phyloP scores from a whole-genome alignment of 2,888 invertebrate species.

The Melieria omissa region DNA sequence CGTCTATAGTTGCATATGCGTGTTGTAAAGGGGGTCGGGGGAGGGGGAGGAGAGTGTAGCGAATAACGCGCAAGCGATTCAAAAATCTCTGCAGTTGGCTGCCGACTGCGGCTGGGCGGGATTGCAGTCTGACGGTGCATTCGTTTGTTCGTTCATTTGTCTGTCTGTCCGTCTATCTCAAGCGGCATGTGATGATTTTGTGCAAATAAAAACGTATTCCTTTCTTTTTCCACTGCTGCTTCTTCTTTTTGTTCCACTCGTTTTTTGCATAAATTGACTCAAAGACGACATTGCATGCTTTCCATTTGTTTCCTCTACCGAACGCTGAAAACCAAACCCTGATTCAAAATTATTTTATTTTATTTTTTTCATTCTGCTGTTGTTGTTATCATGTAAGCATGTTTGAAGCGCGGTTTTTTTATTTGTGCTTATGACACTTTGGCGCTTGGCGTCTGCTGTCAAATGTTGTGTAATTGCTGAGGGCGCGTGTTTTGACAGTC shows the following conservation, averaged over 20 bases:
- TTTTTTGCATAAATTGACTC: conserved; percentile 30
- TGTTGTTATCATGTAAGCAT: too few species aligned
- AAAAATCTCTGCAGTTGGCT: conserved; percentile 32
- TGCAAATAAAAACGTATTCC: conserved; percentile 22
- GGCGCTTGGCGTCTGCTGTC: too few species aligned
- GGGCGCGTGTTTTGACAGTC: too few species aligned
- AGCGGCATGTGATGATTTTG: conserved; percentile 28
- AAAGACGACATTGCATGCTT: conserved; percentile 29
- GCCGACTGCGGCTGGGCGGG: conserved; percentile 11
- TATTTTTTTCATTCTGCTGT: too few species aligned
- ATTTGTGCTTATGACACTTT: too few species aligned
- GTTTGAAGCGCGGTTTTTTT: too few species aligned
- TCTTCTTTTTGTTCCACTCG: conserved; percentile 9
- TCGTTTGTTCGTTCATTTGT: neutral
- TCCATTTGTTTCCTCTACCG: neutral
- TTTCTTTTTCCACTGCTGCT: conserved; percentile 4
- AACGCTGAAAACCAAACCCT: too few species aligned
- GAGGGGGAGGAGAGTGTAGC: neutral
- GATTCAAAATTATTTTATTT: too few species aligned
- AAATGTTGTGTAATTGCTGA: too few species aligned
- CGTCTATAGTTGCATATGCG: neutral
- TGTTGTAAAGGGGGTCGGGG: conserved; percentile 1
- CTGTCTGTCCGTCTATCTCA: neutral
- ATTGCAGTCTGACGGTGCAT: neutral
- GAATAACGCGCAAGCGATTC: conserved; percentile 12